phyloP scores from a whole-genome alignment of 2,113 vertebrate genomes.

The Micronycteris hirsuta region DNA sequence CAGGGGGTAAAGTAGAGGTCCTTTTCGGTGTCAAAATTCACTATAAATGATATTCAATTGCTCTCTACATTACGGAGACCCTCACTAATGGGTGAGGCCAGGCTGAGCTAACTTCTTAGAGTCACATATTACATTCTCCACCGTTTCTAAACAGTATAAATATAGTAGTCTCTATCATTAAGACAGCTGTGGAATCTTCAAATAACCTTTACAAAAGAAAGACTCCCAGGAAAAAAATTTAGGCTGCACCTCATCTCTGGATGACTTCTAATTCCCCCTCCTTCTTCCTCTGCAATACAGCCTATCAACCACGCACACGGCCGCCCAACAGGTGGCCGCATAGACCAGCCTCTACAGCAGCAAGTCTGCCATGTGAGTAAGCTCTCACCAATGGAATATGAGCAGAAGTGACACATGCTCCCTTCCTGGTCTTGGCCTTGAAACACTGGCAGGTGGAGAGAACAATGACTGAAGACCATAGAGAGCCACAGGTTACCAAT shows the following conservation, averaged over 20 bases:
- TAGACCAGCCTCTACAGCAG: neutral
- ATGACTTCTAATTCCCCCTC: neutral
- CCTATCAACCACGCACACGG: neutral
- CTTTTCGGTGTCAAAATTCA: neutral
- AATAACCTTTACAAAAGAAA: neutral
- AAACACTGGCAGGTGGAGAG: neutral
- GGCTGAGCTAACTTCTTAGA: neutral
- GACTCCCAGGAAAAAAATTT: neutral
- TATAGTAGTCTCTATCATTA: neutral
- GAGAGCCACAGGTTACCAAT: neutral
- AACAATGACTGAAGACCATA: neutral
- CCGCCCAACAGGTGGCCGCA: too few relatives aligned
- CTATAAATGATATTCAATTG: neutral
- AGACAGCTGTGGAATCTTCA: neutral
- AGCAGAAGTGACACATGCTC: neutral
- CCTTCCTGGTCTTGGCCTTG: neutral
- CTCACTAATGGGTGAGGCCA: neutral
- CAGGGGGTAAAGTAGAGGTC: neutral
- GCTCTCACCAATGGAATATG: neutral
- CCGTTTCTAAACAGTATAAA: neutral
- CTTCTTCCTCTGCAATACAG: neutral
- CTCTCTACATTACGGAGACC: neutral
- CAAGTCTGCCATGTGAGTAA: accelerated
- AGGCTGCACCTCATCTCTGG: neutral
- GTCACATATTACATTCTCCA: accelerated